Evolutionary conservation across 2,797 vertebrate genomes (phyloP), one percentile per base, ranked within the genome.

Genomic region (Gymnothorax javanicus): DNA sequence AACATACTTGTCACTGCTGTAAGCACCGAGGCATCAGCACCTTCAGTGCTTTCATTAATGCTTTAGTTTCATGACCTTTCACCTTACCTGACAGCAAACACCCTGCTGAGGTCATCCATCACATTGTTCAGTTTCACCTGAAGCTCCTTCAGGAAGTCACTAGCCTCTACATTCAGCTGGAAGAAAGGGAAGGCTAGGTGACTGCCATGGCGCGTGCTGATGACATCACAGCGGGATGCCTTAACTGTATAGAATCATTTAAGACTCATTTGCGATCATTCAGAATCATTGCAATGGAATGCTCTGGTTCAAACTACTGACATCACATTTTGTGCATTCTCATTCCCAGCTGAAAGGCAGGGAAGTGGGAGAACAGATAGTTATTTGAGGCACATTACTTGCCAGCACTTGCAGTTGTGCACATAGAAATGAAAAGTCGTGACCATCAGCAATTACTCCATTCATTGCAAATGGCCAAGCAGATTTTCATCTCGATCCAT

Each of bases 71-170:
- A 83, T 88, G 87, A 86, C 88, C 88, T 86, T 87, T 84, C 9
- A 87, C 86, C 4, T 77, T 90, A 99, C 98, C 98, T 99, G 94
- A 97, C 97, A 11, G 98, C 97, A 86, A 99, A 99, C 83, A 99
- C 94, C 64, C 95, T 95, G 94, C 98, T 99, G 85, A 99, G 97
- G 87, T 99, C 98, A 0, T 99, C 98, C 95, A 99, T 95, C 89
- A 99, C 98, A 0, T 93, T 98, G 95, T 99, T 99, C 85, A 99
- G 97, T 89, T 99, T 99, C 94, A 98, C 97, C 89, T 99, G 98
- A 56, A 99, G 96, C 86, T 99, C 98, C 91, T 99, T 99, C 86
- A 99, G 95, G 92, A 97, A 98, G 92, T 99, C 97, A 25, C 98
- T 99, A n/a, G 98, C 98, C 92, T 99, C 98, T 17, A 97, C 90